These are phyloP conservation scores for Autographa pulchrina DNA, from an alignment of 2,888 invertebrate genomes.

Conservation along the genomic window DNA sequence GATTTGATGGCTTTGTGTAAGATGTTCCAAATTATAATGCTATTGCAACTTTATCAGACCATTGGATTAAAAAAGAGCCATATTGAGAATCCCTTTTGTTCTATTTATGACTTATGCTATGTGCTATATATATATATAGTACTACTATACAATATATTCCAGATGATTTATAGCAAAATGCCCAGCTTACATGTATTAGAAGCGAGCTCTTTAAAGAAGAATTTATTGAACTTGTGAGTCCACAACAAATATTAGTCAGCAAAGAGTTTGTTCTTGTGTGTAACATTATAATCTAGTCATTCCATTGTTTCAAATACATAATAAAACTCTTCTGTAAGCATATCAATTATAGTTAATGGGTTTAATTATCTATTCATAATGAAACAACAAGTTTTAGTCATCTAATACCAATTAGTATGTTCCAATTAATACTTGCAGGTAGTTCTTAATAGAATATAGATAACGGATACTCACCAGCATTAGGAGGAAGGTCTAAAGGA, in stretches of 20 bases:
- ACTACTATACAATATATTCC: no score
- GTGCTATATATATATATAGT: no score
- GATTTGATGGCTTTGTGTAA: no score
- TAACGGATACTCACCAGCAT: conserved; percentile 75
- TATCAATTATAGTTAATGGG: not conserved
- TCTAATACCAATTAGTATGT: not conserved
- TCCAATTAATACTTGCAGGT: not conserved
- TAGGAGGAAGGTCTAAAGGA: conserved; percentile 84
- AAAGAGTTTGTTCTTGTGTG: not conserved
- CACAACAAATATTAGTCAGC: not conserved
- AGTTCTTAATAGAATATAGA: not conserved
- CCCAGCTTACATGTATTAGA: no score
- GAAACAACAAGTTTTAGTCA: not conserved
- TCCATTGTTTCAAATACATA: not conserved
- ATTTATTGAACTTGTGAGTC: not conserved
- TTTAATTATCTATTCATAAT: conserved; percentile 2
- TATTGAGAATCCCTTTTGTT: no score
- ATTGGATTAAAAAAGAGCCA: no score
- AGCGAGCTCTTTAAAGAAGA: no score
- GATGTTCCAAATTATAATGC: no score
- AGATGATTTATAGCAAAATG: no score
- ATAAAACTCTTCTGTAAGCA: not conserved
- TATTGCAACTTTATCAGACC: no score
- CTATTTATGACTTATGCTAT: no score
- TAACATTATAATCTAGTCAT: conserved; percentile 1